Evolutionary conservation across 2,888 invertebrate species (phyloP).

Genomic region (Nomada ferruginata): DNA sequence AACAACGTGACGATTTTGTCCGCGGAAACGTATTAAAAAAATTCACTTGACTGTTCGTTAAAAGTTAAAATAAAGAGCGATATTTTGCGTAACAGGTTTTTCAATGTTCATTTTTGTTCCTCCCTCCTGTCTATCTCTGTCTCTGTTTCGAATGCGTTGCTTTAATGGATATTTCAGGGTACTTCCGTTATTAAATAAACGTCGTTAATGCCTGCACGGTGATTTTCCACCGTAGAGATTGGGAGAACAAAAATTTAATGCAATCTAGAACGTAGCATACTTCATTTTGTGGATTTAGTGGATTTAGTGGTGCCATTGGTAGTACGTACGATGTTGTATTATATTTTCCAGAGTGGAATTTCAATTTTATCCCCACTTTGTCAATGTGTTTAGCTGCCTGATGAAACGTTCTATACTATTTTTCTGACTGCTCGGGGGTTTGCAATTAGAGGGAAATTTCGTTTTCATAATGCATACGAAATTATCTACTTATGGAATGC

Average conservation of each 20-base stretch:
- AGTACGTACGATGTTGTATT: too few relatives aligned
- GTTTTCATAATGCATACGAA: too few relatives aligned
- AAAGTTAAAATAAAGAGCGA: constrained; percentile 41
- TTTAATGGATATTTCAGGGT: constrained; percentile 29
- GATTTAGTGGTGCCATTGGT: neutral
- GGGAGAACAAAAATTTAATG: neutral
- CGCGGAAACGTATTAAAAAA: constrained; percentile 22
- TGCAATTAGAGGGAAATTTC: too few relatives aligned
- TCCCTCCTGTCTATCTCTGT: neutral
- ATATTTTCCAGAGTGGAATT: too few relatives aligned
- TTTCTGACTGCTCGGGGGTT: too few relatives aligned
- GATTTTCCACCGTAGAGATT: neutral
- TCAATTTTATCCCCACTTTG: too few relatives aligned
- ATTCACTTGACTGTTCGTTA: constrained; percentile 24
- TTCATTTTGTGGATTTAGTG: neutral
- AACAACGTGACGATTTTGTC: constrained; percentile 39
- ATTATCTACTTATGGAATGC: too few relatives aligned
- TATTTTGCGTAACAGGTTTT: constrained; percentile 17
- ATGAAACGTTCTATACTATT: too few relatives aligned
- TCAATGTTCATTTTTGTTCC: neutral
- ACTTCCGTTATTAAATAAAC: constrained; percentile 39
- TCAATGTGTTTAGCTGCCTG: too few relatives aligned
- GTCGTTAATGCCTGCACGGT: constrained; percentile 13
- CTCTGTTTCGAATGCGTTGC: neutral
- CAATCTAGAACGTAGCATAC: too few relatives aligned